A percentile compares a stretch with the other conserved stretches of the same genome.
Conservation (phyloP, 2,113 vertebrate genomes). For the Rafetus swinhoei region DNA sequence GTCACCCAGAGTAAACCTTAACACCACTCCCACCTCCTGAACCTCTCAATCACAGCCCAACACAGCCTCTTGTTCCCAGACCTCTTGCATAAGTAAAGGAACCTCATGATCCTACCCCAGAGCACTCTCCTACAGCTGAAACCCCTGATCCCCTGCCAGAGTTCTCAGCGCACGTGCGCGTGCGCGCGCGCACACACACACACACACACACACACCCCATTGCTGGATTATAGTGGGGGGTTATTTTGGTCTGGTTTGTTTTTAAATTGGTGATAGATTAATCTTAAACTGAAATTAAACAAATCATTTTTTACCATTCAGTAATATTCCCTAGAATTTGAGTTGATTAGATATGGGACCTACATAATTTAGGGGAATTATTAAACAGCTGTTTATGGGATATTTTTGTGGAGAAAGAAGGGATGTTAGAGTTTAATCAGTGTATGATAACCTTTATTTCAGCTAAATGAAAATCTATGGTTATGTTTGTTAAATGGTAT, state of each 20-base stretch:
- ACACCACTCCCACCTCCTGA: too few species aligned
- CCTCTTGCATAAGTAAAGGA: too few species aligned
- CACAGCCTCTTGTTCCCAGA: too few species aligned
- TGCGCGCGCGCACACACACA: too few species aligned
- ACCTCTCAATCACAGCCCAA: too few species aligned
- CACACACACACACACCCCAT: not conserved
- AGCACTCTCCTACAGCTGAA: too few species aligned
- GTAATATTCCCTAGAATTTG: not conserved
- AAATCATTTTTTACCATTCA: not conserved
- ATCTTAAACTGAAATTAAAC: not conserved
- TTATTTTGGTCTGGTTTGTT: not conserved
- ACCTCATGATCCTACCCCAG: too few species aligned
- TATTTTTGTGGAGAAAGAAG: not conserved
- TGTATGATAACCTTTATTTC: not conserved
- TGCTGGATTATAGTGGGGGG: not conserved
- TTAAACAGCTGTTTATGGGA: fast-evolving
- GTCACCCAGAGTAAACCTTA: too few species aligned
- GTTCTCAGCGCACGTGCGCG: not conserved
- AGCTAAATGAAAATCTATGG: fast-evolving
- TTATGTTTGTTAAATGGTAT: fast-evolving
- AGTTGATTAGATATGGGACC: not conserved
- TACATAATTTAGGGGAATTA: not conserved
- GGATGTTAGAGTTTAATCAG: not conserved
- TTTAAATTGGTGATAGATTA: not conserved
- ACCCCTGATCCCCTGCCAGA: too few species aligned